Evolutionary conservation across 2,113 vertebrate genomes (phyloP).

Genomic region (Plectropomus leopardus): DNA sequence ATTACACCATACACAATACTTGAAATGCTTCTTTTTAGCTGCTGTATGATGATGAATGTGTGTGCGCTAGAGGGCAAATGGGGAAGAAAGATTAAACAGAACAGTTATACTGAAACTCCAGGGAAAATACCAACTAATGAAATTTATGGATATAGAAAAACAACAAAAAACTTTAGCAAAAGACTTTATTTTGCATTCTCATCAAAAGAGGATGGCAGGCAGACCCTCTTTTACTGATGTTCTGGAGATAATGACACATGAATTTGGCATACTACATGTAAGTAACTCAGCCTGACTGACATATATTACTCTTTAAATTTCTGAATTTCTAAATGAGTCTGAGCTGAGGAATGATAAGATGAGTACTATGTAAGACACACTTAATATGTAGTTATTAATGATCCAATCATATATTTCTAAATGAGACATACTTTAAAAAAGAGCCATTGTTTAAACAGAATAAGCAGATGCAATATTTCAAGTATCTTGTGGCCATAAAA

Average conservation of each 20-base stretch:
- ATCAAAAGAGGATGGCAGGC: conserved; percentile 23
- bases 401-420: conserved; percentile 8
- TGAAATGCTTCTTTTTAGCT: conserved; percentile 40
- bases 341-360: conserved; percentile 41
- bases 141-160: conserved; percentile 43
- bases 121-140: conserved; percentile 58
- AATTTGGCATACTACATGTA: conserved; percentile 49
- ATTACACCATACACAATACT: not conserved
- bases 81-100: conserved; percentile 57
- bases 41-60: conserved; percentile 59
- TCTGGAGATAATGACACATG: conserved; percentile 19
- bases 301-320: conserved; percentile 39
- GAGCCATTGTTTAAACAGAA: conserved; percentile 45
- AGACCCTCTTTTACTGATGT: conserved; percentile 34
- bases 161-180: conserved; percentile 36
- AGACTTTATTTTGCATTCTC: conserved; percentile 33
- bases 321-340: conserved; percentile 34
- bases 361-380: conserved; percentile 21
- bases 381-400: conserved; percentile 26
- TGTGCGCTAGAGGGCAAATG: conserved; percentile 45
- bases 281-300: conserved; percentile 45
- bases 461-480: conserved; percentile 53
- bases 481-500: conserved; percentile 47
- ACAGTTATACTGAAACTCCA: conserved; percentile 48
- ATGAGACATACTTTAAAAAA: conserved; percentile 40